phyloP scores from a whole-genome alignment of 2,888 invertebrate genomes.

The Acrocyrtus sp. region DNA sequence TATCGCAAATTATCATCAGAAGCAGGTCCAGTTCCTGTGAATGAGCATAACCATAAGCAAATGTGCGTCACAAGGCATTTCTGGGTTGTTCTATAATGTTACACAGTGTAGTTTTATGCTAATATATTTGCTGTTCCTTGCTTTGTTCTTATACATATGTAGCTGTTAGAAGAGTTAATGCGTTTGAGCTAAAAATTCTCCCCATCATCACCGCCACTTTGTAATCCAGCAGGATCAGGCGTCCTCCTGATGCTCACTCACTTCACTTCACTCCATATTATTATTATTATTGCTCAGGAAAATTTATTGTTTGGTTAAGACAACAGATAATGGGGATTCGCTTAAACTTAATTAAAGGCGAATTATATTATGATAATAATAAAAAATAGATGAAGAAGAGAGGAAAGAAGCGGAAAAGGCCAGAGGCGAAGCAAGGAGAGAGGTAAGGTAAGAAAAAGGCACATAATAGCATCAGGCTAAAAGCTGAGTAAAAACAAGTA shows the following conservation, averaged over 20 bases:
- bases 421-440: constrained; percentile 41
- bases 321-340: constrained; percentile 48
- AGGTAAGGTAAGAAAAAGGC: too few relatives aligned
- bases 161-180: too few relatives aligned
- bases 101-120: too few relatives aligned
- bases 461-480: too few relatives aligned
- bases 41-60: constrained; percentile 23
- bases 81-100: too few relatives aligned
- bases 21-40: constrained; percentile 35
- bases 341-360: constrained; percentile 49
- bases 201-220: constrained; percentile 18
- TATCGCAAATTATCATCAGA: constrained; percentile 44
- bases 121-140: too few relatives aligned
- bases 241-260: not conserved
- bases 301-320: constrained; percentile 53
- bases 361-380: constrained; percentile 47
- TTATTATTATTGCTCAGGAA: constrained; percentile 37
- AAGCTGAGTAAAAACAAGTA: too few relatives aligned
- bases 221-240: too few relatives aligned
- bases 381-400: constrained; percentile 22
- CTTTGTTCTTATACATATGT: too few relatives aligned
- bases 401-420: constrained; percentile 38
- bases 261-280: not conserved
- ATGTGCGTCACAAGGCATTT: too few relatives aligned
- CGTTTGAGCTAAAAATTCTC: not conserved